Conservation (phyloP, 1,140 invertebrate genomes). For the Rhagoletis pomonella region DNA sequence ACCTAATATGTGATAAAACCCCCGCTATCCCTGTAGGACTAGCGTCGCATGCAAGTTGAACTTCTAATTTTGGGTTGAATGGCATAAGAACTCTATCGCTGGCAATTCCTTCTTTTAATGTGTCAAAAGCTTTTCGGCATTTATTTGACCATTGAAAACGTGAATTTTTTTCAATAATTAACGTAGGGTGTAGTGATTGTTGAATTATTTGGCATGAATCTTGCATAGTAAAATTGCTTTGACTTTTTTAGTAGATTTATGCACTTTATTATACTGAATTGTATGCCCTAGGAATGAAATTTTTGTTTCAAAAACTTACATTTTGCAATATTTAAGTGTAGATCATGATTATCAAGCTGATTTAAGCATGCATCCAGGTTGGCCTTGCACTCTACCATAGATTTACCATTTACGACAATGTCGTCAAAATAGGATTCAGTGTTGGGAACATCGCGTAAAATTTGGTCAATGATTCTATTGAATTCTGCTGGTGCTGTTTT, state of each 20-base stretch:
- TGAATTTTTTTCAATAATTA: conserved; percentile 61
- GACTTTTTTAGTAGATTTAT: too few relatives aligned
- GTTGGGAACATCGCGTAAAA: too few relatives aligned
- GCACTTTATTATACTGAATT: too few relatives aligned
- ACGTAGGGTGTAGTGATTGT: conserved; percentile 55
- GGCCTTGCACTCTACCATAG: too few relatives aligned
- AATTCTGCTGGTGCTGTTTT: conserved; percentile 74
- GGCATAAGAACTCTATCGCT: conserved; percentile 25
- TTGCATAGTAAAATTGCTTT: conserved; percentile 56
- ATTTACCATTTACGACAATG: too few relatives aligned
- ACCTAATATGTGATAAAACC: conserved; percentile 33
- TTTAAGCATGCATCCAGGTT: too few relatives aligned
- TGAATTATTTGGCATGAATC: conserved; percentile 62
- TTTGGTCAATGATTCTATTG: conserved; percentile 66
- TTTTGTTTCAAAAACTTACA: too few relatives aligned
- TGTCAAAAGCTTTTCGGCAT: neutral
- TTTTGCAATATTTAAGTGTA: too few relatives aligned
- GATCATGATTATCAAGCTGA: too few relatives aligned
- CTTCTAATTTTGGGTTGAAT: too few relatives aligned
- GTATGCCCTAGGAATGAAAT: too few relatives aligned
- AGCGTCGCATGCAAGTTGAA: neutral
- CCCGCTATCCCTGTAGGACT: conserved; percentile 50
- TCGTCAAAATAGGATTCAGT: too few relatives aligned
- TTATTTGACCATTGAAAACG: conserved; percentile 50
- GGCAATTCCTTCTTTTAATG: conserved; percentile 60